Evolutionary conservation across 1,140 invertebrate genomes (phyloP).

Genomic region (Melanaphis sacchari): DNA sequence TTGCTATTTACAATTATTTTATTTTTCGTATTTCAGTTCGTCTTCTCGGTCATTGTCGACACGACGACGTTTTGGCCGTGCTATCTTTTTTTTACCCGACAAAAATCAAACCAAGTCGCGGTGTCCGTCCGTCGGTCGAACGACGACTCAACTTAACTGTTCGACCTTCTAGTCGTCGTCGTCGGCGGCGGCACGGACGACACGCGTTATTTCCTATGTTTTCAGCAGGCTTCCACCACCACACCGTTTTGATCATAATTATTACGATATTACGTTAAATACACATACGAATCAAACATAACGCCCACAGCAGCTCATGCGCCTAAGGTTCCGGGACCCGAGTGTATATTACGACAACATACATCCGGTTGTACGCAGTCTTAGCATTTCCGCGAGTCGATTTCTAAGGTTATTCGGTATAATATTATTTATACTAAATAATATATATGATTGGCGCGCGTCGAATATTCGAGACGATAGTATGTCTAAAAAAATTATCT

Average conservation of each 20-base stretch:
- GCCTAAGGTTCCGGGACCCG: background rate
- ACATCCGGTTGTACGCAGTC: conserved; percentile 17
- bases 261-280: background rate
- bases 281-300: background rate
- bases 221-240: background rate
- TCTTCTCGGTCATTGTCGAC: background rate
- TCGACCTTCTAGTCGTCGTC: background rate
- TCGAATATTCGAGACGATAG: background rate
- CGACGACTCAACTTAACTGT: background rate
- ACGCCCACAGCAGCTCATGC: background rate
- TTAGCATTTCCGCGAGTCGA: background rate
- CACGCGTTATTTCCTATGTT: conserved; percentile 27
- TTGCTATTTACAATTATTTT: background rate
- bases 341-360: background rate
- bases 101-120: background rate
- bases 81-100: background rate
- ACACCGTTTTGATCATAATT: background rate
- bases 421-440: background rate
- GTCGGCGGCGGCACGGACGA: background rate
- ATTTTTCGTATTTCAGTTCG: background rate
- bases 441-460: background rate
- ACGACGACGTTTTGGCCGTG: background rate
- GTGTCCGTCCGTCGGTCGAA: background rate
- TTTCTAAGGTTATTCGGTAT: background rate
- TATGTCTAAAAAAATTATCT: background rate